Conservation (phyloP, 2,888 invertebrate genomes). For the Phragmatobia fuliginosa region DNA sequence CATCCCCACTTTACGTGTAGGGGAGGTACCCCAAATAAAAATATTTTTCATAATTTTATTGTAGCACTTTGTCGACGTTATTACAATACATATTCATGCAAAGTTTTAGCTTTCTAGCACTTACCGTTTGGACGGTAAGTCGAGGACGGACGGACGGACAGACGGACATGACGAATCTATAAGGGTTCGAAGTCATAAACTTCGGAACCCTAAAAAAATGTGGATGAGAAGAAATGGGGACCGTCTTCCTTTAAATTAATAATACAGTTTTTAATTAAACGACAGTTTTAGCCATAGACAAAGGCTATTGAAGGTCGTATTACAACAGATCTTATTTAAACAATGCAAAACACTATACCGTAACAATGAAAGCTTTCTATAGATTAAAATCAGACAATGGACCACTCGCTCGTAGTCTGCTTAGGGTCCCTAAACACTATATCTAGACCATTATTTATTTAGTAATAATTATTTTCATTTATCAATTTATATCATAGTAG, state of each 20-base stretch:
- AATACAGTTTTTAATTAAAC: neutral
- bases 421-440: constrained; percentile 20
- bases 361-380: constrained; percentile 44
- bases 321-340: constrained; percentile 7
- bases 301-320: constrained; percentile 7
- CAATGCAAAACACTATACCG: constrained; percentile 21
- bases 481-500: neutral
- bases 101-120: no score
- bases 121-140: no score
- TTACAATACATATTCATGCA: no score
- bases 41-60: no score
- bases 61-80: no score
- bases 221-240: no score
- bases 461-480: neutral
- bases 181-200: no score
- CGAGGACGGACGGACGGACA: no score
- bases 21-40: no score
- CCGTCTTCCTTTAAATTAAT: neutral
- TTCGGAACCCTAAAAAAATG: no score
- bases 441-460: neutral
- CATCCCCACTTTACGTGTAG: no score
- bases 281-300: neutral
- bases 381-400: constrained; percentile 32
- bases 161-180: no score
- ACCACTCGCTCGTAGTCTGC: constrained; percentile 21